phyloP scores from a whole-genome alignment of 1,140 invertebrate species.

The Heliothis subflexa region DNA sequence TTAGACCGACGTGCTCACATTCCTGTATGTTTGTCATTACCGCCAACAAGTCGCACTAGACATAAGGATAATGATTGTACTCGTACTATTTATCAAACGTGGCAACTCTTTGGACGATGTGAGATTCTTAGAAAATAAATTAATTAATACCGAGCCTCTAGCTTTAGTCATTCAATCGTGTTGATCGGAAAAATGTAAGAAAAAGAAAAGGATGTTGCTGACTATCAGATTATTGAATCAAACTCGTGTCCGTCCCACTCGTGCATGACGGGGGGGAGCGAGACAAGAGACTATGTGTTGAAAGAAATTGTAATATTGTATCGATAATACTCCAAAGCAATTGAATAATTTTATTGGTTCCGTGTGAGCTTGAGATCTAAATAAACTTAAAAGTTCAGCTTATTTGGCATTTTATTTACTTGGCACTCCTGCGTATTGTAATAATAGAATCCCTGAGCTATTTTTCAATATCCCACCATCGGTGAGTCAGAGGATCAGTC shows the following conservation, averaged over 20 bases:
- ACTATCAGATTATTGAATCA: constrained; percentile 58
- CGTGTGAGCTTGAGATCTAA: constrained; percentile 42
- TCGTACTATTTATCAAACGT: constrained; percentile 47
- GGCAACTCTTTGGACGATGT: constrained; percentile 60
- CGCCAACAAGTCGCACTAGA: background rate
- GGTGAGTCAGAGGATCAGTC: constrained; percentile 45
- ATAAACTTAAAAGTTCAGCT: constrained; percentile 42
- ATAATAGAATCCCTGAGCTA: constrained; percentile 44
- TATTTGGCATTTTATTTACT: constrained; percentile 45
- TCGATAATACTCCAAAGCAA: constrained; percentile 41
- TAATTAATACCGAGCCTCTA: constrained; percentile 66
- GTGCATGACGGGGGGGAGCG: constrained; percentile 24
- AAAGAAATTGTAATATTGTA: constrained; percentile 46
- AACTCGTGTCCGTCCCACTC: constrained; percentile 48
- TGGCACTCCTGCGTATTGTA: constrained; percentile 32
- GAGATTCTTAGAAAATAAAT: constrained; percentile 69
- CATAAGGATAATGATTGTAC: constrained; percentile 26
- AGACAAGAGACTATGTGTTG: constrained; percentile 37
- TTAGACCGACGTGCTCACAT: constrained; percentile 26
- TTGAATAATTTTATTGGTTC: constrained; percentile 33
- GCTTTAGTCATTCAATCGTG: constrained; percentile 56
- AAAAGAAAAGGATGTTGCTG: constrained; percentile 53
- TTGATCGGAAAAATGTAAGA: constrained; percentile 49
- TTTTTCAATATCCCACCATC: constrained; percentile 38
- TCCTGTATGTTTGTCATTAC: constrained; percentile 32